A percentile compares a stretch with the other conserved stretches of the same genome.
Evolutionary conservation across 1,140 invertebrate species (phyloP).

Genomic region (Heterodera carotae): DNA sequence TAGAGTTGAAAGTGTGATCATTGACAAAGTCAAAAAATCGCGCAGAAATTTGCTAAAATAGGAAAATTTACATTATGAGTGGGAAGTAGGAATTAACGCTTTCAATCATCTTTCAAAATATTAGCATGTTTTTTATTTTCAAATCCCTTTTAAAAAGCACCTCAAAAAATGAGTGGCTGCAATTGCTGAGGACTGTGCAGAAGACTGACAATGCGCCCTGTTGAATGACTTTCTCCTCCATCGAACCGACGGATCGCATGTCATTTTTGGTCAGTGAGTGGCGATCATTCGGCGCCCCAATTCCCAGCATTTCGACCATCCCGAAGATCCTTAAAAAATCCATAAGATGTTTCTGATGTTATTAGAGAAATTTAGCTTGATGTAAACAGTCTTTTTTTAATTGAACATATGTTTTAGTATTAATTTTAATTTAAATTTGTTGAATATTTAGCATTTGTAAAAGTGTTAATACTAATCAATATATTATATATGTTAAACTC

Average conservation of each 20-base stretch:
- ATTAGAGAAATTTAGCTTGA: no score
- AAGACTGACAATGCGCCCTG: constrained; percentile 74
- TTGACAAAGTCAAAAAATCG: constrained; percentile 22
- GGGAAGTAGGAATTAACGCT: no score
- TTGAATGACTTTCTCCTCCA: constrained; percentile 75
- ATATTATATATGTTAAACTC: constrained; percentile 65
- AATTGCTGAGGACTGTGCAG: constrained; percentile 73
- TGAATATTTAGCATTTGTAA: no score
- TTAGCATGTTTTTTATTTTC: neutral
- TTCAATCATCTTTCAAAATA: neutral
- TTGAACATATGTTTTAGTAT: no score
- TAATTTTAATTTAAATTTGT: no score
- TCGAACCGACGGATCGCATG: constrained; percentile 35
- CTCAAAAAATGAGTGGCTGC: constrained; percentile 72
- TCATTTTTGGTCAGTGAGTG: neutral
- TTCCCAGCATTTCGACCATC: constrained; percentile 56
- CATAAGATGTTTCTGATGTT: no score
- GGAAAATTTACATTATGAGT: no score
- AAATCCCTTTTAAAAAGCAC: constrained; percentile 36
- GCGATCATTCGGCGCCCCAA: constrained; percentile 13
- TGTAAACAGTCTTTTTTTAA: no score
- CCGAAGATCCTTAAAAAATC: constrained; percentile 58
- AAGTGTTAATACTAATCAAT: no score
- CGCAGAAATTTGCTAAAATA: constrained; percentile 27
- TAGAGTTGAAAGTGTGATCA: constrained; percentile 26